Conservation (phyloP, 2,113 vertebrate genomes). For the Mus pahari region DNA sequence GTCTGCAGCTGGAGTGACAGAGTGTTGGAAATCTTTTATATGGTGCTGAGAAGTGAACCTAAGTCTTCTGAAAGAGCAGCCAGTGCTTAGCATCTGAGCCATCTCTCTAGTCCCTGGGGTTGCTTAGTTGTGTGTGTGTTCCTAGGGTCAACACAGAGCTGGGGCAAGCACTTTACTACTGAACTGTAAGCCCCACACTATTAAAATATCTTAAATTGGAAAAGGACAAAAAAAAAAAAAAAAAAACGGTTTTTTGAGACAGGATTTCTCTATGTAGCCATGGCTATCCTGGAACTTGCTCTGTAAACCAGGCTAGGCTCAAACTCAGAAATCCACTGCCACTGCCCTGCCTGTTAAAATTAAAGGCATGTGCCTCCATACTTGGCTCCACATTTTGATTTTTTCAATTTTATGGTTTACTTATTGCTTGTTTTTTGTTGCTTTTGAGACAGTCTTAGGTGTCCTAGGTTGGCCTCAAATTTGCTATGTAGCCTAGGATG, state of each 20-base stretch:
- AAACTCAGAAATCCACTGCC: background rate
- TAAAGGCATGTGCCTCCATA: background rate
- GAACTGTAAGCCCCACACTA: background rate
- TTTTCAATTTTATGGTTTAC: background rate
- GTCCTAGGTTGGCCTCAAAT: background rate
- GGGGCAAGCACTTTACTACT: background rate
- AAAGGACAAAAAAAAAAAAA: background rate
- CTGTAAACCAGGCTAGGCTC: background rate
- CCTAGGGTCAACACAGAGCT: background rate
- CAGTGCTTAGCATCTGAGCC: background rate
- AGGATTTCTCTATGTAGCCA: background rate
- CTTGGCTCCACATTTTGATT: background rate
- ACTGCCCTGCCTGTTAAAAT: background rate
- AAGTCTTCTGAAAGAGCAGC: background rate
- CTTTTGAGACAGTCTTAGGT: background rate
- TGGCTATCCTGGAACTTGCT: background rate
- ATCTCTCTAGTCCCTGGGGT: background rate
- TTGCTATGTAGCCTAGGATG: no score
- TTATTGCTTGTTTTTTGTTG: background rate
- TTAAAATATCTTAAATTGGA: constrained; percentile 23
- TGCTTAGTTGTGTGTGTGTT: background rate
- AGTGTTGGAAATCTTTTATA: background rate
- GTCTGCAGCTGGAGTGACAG: background rate
- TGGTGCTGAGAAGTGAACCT: background rate
- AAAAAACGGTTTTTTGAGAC: background rate